Evolutionary conservation across 2,113 vertebrate genomes (phyloP), one percentile per base, ranked within the genome.

Genomic region (Pseudolaguvia tuberculata): DNA sequence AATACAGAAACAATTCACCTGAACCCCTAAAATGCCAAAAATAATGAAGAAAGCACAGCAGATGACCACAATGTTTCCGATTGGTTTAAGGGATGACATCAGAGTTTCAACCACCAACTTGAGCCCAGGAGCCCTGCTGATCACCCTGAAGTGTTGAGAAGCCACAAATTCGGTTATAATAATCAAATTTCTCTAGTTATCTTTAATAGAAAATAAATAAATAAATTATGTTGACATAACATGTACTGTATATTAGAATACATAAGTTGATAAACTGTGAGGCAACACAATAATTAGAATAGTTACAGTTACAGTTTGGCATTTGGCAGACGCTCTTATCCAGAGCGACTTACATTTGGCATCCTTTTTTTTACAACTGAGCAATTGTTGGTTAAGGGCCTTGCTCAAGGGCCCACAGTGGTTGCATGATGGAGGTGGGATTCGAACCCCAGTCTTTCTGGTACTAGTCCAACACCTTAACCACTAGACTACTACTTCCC

Each of bases 21-120:
- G 97, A 13, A 99, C 97, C 82, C 97, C 97, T 69, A 99, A 87
- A 88, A 99, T 99, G 81, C 97, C 97, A 57, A 99, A 99, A 88
- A 99, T 99, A 83, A 99, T 98, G 91, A 99, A 99, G 87, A 99
- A 99, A 78, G 97, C 97, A 81, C 97, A 98, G 88, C 97, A 99
- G 88, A 99, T 99, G 86, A 99, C 96, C 87, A 99, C 97, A 0
- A 99, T 98, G 87, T 99, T 99, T 73, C 97, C 97, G 8, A 99
- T 99, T 78, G 97, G 97, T 84, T 99, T 99, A 80, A 99, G 89
- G 0, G 97, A 99, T 0, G 97, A 98, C 95, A 99, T 99, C 75
- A 99, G 88, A 0, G 97, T 99, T 86, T 99, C 97, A 29, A 99
- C 97, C 76, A 99, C 97, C 84, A 99, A 89, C 86, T 99, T 99